A percentile compares a stretch with the other conserved stretches of the same genome.
phyloP scores from a whole-genome alignment of 35 echinoderm and acorn worm species.

The Nesometra sesokonis region DNA sequence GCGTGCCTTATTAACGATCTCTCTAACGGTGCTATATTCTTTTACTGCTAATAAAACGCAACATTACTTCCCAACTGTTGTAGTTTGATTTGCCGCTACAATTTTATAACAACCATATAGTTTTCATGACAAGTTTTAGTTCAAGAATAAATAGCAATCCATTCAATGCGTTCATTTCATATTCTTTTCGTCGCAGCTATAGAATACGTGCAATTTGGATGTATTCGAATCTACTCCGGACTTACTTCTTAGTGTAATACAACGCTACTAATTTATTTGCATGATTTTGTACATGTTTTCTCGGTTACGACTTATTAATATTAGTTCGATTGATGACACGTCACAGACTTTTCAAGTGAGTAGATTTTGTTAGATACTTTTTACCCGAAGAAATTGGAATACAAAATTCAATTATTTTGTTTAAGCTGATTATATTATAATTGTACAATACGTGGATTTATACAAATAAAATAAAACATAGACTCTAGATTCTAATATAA shows the following conservation, averaged over 20 bases:
- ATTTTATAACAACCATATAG: slow-evolving; percentile 1
- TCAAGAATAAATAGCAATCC: background rate
- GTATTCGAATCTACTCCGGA: background rate
- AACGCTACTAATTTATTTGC: no score
- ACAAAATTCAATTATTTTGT: no score
- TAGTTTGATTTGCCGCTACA: background rate
- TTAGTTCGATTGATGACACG: background rate
- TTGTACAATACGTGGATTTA: no score
- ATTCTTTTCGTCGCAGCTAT: background rate
- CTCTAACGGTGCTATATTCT: background rate
- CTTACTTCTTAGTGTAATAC: background rate
- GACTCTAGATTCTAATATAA: no score
- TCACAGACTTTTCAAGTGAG: background rate
- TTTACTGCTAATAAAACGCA: background rate
- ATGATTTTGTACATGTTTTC: background rate
- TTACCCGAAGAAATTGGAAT: no score
- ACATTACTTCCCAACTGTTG: background rate
- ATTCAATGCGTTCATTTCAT: background rate
- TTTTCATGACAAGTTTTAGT: background rate
- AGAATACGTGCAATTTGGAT: background rate
- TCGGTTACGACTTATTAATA: background rate
- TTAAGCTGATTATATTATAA: no score
- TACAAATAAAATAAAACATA: no score
- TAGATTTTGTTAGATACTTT: no score
- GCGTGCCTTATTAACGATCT: background rate